These are phyloP conservation scores for Paedocypris micromegethes DNA, from an alignment of 2,797 vertebrate genomes.

Conservation along the genomic window DNA sequence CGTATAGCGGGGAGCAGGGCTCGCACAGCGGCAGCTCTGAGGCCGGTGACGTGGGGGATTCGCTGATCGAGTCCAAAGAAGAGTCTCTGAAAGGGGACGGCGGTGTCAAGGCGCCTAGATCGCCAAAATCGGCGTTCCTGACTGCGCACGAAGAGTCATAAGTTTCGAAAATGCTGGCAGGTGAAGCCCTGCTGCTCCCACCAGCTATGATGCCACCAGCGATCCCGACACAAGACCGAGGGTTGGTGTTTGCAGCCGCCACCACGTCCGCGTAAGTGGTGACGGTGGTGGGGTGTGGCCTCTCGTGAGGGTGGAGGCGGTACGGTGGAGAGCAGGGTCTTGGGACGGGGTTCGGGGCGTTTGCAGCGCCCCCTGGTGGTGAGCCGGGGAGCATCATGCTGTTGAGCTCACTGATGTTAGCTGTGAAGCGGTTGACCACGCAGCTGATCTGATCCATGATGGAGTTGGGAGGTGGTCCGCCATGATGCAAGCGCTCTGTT, in stretches of 20 bases:
- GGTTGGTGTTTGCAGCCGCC: slow-evolving; percentile 71
- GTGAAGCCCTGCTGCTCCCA: slow-evolving; percentile 65
- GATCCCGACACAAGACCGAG: slow-evolving; percentile 48
- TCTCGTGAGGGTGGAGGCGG: slow-evolving; percentile 73
- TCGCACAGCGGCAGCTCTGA: slow-evolving; percentile 82
- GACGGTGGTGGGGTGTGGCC: slow-evolving; percentile 76
- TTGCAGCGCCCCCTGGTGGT: slow-evolving; percentile 46
- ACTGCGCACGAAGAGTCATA: slow-evolving; percentile 57
- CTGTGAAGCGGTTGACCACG: slow-evolving; percentile 92
- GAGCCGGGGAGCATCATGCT: slow-evolving; percentile 90
- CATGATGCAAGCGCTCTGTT: slow-evolving; percentile 70
- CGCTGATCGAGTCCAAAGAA: slow-evolving; percentile 83
- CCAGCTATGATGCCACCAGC: slow-evolving; percentile 55
- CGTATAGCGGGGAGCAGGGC: slow-evolving; percentile 79
- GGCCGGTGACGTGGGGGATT: slow-evolving; percentile 78
- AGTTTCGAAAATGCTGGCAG: slow-evolving; percentile 65
- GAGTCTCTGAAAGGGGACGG: slow-evolving; percentile 97
- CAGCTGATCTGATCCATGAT: slow-evolving; percentile 98
- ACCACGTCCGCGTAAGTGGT: slow-evolving; percentile 88
- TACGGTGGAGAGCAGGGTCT: slow-evolving; percentile 68
- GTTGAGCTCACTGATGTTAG: slow-evolving; percentile 97
- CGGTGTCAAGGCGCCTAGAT: slow-evolving; percentile 85
- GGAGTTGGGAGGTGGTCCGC: slow-evolving; percentile 78
- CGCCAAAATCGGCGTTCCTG: slow-evolving; percentile 76
- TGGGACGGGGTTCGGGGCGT: slow-evolving; percentile 20